Percentiles rank a stretch among this genome's conserved stretches.
These are phyloP conservation scores for Neolamprologus sp. DNA, from an alignment of 2,113 vertebrate species.

Conservation along the genomic window DNA sequence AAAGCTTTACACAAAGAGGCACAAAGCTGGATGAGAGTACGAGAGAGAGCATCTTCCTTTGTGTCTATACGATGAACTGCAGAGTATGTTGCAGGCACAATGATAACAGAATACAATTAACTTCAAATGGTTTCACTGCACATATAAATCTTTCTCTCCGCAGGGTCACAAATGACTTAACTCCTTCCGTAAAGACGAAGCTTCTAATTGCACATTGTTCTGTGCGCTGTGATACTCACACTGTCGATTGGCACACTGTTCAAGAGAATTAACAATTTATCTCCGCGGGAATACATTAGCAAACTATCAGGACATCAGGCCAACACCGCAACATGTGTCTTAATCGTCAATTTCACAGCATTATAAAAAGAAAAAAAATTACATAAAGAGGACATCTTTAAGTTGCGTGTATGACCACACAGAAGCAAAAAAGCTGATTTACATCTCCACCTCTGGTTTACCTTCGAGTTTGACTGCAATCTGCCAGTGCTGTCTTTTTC, in stretches of 20 bases:
- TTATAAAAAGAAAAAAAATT: neutral
- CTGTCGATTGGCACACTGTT: conserved; percentile 10
- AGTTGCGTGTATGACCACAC: neutral
- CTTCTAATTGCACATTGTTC: conserved; percentile 50
- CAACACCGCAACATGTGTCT: neutral
- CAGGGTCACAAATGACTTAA: conserved; percentile 30
- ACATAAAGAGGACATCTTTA: neutral
- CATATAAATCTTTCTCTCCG: conserved; percentile 39
- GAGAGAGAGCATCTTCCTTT: conserved; percentile 9
- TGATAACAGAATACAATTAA: conserved; percentile 56
- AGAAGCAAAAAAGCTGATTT: neutral
- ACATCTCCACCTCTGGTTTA: neutral
- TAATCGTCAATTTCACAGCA: conserved; percentile 24
- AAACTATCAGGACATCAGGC: neutral
- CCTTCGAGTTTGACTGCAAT: neutral
- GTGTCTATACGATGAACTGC: conserved; percentile 22
- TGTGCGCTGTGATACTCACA: conserved; percentile 10
- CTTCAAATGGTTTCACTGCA: conserved; percentile 48
- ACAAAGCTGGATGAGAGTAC: conserved; percentile 40
- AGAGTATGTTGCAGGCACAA: conserved; percentile 54
- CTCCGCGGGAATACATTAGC: conserved; percentile 21
- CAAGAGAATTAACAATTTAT: neutral
- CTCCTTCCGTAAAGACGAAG: conserved; percentile 15
- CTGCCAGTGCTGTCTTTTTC: neutral
- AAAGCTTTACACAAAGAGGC: conserved; percentile 48